These are phyloP conservation scores for Electrophaes corylata DNA, from an alignment of 2,888 invertebrate genomes.

Conservation along the genomic window DNA sequence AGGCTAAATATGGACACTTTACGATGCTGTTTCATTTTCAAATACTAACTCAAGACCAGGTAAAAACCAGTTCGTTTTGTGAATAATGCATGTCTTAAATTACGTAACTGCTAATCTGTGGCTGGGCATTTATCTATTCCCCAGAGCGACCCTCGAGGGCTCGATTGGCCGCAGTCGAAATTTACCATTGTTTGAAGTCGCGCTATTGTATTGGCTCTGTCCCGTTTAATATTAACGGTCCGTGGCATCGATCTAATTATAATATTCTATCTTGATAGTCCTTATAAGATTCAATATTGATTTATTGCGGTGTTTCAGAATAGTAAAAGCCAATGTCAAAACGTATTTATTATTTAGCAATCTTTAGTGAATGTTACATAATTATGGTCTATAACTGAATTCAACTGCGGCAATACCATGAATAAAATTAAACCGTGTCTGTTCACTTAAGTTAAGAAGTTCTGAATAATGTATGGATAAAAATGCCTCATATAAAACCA, in stretches of 20 bases:
- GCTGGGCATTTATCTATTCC: constrained; percentile 60
- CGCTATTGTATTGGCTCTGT: constrained; percentile 40
- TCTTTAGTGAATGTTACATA: too few relatives aligned
- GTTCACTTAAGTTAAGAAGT: too few relatives aligned
- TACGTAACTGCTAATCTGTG: constrained; percentile 54
- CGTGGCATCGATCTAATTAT: constrained; percentile 13
- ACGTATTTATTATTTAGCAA: too few relatives aligned
- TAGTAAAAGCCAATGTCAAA: too few relatives aligned
- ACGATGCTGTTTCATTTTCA: constrained; percentile 19
- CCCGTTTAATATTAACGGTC: constrained; percentile 49
- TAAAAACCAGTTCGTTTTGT: background rate
- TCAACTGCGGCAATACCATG: too few relatives aligned
- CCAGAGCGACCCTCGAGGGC: constrained; percentile 44
- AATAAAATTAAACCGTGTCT: too few relatives aligned
- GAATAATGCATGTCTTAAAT: constrained; percentile 30
- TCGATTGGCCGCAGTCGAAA: constrained; percentile 36
- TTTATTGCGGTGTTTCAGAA: constrained; percentile 25
- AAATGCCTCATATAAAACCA: background rate
- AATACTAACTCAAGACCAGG: constrained; percentile 5
- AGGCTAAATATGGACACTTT: constrained; percentile 11
- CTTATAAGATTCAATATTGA: constrained; percentile 38
- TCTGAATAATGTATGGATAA: too few relatives aligned
- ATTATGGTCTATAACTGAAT: background rate
- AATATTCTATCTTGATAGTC: too few relatives aligned
- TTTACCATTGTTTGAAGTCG: constrained; percentile 36